A percentile compares a stretch with the other conserved stretches of the same genome.
Conservation (phyloP, 2,113 vertebrate genomes). For the Pelodiscus sinensis region DNA sequence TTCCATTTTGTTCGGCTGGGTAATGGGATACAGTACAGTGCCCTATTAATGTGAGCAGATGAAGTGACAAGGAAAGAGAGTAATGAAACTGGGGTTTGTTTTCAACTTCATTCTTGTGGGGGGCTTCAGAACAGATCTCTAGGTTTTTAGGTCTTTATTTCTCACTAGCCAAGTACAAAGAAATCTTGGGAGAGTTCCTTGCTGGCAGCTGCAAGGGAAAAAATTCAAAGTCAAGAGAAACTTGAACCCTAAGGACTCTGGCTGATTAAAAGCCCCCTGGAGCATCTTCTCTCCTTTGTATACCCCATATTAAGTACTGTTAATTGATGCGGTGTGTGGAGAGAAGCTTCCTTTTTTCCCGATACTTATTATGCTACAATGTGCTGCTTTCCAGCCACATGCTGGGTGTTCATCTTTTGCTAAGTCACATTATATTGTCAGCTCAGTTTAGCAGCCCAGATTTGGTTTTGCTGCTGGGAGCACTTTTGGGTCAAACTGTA, state of each 20-base stretch:
- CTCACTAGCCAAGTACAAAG: not conserved
- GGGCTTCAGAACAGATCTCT: not conserved
- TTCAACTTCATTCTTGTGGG: not conserved
- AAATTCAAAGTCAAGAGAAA: not conserved
- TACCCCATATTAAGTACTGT: not conserved
- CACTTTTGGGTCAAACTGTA: not conserved
- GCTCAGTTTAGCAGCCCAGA: not conserved
- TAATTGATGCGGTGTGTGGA: not conserved
- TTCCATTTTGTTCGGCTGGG: not conserved
- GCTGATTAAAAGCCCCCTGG: not conserved
- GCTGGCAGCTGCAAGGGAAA: not conserved
- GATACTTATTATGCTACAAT: not conserved
- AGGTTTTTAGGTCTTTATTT: not conserved
- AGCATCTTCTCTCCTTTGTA: not conserved
- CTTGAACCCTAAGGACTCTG: slow-evolving; percentile 20
- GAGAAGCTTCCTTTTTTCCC: not conserved
- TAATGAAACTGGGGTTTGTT: not conserved
- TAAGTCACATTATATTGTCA: not conserved
- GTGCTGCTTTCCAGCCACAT: not conserved
- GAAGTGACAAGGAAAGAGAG: not conserved
- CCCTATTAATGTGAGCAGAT: not conserved
- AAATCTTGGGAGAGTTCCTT: not conserved
- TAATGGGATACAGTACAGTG: not conserved
- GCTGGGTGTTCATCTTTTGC: not conserved
- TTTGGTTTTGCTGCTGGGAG: not conserved